phyloP scores from a whole-genome alignment of 2,888 invertebrate genomes.

The Muschampia plurimacula region DNA sequence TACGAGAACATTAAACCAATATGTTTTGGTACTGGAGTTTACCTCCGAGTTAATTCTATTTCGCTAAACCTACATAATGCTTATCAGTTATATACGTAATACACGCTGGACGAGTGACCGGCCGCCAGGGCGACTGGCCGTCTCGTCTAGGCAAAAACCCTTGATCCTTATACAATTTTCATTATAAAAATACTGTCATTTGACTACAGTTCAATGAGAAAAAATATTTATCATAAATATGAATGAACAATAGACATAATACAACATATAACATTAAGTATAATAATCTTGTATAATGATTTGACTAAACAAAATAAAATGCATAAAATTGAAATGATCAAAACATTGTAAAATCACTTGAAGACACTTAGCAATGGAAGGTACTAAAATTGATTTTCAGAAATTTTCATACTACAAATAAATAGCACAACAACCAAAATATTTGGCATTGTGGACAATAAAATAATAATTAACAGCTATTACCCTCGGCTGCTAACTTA shows the following conservation, averaged over 20 bases:
- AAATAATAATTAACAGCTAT: constrained; percentile 80
- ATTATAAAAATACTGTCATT: constrained; percentile 87
- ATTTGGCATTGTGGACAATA: constrained; percentile 83
- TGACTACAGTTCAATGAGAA: constrained; percentile 85
- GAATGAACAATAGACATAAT: constrained; percentile 80
- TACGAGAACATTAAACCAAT: constrained; percentile 85
- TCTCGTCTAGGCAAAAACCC: constrained; percentile 71
- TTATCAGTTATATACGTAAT: constrained; percentile 82
- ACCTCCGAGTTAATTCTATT: constrained; percentile 82
- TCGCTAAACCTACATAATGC: constrained; percentile 86
- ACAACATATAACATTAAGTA: constrained; percentile 81
- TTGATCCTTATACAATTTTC: constrained; percentile 82
- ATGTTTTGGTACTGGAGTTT: constrained; percentile 82
- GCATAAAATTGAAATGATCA: constrained; percentile 84
- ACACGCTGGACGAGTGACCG: constrained; percentile 52
- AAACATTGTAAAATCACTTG: constrained; percentile 79
- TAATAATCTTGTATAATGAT: constrained; percentile 82
- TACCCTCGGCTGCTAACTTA: constrained; percentile 79
- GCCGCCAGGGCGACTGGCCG: constrained; percentile 44
- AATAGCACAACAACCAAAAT: constrained; percentile 84
- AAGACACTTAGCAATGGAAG: constrained; percentile 80
- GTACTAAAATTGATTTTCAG: constrained; percentile 79
- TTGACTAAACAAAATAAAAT: constrained; percentile 85
- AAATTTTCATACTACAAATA: constrained; percentile 67
- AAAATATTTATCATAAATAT: constrained; percentile 77